Base-by-base conservation (phyloP, 1,140 invertebrate genomes). In the Aricia agestis region DNA sequence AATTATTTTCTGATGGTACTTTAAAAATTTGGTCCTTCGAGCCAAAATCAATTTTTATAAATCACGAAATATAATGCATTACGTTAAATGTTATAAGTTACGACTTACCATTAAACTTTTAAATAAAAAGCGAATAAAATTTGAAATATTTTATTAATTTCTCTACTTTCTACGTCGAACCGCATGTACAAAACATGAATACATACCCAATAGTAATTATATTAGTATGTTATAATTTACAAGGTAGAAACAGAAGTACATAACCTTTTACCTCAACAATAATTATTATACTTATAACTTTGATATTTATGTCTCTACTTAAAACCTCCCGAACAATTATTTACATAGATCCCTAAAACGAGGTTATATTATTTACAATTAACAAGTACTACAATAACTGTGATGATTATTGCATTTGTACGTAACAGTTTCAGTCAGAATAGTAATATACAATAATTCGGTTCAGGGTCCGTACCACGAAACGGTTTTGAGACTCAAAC, bases 71-170 rank as follows among this genome's bases (percentile, higher is more conserved):
- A 36, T 6, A 7, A 9, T 36, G 5, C 9, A 36, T 36, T 36
- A 36, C 36, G 36, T 6, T 36, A 36, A 36, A 36, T 9, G 6
- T 36, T 36, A 5, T 36, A 36, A 36, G 5, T 36, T 36, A 36
- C 9, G 45, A 13, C 9, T 11, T 5, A 36, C 6, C 6, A 13
- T 52, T 11, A 0, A 52, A 52, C 11, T 52, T 25, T 52, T 52
- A 63, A 25, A 63, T 19, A 18, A 63, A 63, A 63, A 19, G 6
- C 17, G 7, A 6, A 11, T 63, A 25, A 19, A 72, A 69, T 71
- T 68, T 71, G 71, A 74, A 77, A 74, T 73, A 69, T 71, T 76
- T 77, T 72, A 77, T 74, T 74, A 66, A 58, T 72, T 36, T 36
- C 6, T 72, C 75, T 77, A 77, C 73, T 42, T 69, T 25, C 67